Evolutionary conservation across 2,888 invertebrate species (phyloP).

Genomic region (Odontocerum albicorne): DNA sequence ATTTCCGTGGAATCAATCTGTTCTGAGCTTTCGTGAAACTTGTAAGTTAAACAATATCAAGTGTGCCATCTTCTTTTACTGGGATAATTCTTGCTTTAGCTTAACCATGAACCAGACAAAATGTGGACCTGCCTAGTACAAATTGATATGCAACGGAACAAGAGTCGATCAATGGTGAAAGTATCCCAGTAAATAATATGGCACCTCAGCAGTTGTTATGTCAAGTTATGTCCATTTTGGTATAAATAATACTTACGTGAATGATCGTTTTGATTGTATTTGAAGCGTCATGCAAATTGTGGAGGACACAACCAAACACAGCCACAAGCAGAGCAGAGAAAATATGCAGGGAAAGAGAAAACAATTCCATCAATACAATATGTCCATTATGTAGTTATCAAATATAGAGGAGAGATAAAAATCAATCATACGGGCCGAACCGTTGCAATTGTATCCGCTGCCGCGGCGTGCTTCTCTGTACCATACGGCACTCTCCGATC

Average conservation of each 20-base stretch:
- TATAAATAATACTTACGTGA: slow-evolving; percentile 70
- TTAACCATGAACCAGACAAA: slow-evolving; percentile 14
- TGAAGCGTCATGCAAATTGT: slow-evolving; percentile 77
- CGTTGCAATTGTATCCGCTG: background rate
- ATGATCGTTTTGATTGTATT: slow-evolving; percentile 66
- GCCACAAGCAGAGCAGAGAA: slow-evolving; percentile 82
- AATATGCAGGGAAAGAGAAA: slow-evolving; percentile 70
- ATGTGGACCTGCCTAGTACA: background rate
- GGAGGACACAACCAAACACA: slow-evolving; percentile 81
- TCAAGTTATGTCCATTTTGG: slow-evolving; percentile 36
- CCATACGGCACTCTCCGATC: background rate
- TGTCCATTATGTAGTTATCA: slow-evolving; percentile 21
- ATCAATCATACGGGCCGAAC: slow-evolving; percentile 27
- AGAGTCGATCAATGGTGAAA: slow-evolving; percentile 15
- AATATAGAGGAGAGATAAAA: slow-evolving; percentile 34
- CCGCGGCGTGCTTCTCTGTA: no score
- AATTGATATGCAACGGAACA: no score
- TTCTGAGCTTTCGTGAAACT: no score
- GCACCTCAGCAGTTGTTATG: slow-evolving; percentile 27
- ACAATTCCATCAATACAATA: slow-evolving; percentile 70
- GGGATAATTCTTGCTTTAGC: slow-evolving; percentile 7
- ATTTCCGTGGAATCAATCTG: slow-evolving; percentile 17
- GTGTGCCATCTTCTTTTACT: slow-evolving; percentile 28
- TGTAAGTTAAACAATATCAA: slow-evolving; percentile 15
- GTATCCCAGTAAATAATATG: slow-evolving; percentile 22